Conservation (phyloP, 2,113 vertebrate genomes). For the Hyla sarda region DNA sequence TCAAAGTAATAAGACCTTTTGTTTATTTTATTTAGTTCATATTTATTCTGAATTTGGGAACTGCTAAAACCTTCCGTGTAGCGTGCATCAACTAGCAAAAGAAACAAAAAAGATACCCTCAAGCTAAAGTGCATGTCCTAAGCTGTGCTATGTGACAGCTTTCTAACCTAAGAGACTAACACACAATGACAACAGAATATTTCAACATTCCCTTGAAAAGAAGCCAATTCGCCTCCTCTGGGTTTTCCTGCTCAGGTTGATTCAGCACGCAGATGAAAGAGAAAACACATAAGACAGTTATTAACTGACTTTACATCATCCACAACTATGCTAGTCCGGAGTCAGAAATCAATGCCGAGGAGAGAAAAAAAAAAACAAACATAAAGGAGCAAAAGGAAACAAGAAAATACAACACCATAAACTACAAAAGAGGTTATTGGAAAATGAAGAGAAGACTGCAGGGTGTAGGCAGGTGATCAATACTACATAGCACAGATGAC, state of each 20-base stretch:
- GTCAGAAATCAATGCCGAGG: slow-evolving; percentile 25
- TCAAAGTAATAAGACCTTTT: too few relatives aligned
- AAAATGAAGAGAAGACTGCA: slow-evolving; percentile 39
- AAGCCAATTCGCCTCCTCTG: slow-evolving; percentile 65
- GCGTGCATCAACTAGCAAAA: neutral
- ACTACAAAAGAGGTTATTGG: slow-evolving; percentile 50
- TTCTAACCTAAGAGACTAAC: slow-evolving; percentile 57
- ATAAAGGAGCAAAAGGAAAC: slow-evolving; percentile 19
- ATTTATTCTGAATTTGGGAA: neutral
- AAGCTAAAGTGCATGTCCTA: neutral
- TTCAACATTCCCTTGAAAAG: slow-evolving; percentile 63
- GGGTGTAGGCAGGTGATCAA: slow-evolving; percentile 18
- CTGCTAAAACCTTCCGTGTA: neutral
- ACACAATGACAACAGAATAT: slow-evolving; percentile 18
- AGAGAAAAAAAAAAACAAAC: slow-evolving; percentile 9
- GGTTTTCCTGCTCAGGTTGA: slow-evolving; percentile 70
- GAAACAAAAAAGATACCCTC: neutral
- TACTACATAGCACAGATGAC: slow-evolving; percentile 19
- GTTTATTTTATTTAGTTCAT: neutral
- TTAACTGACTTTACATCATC: slow-evolving; percentile 42
- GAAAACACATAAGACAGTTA: slow-evolving; percentile 60
- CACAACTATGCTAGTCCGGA: neutral
- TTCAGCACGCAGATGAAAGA: slow-evolving; percentile 71
- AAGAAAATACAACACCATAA: slow-evolving; percentile 39
- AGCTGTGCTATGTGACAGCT: slow-evolving; percentile 46